A percentile compares a stretch with the other conserved stretches of the same genome.
Evolutionary conservation across 2,797 vertebrate genomes (phyloP).

Genomic region (Eidolon dupreanum): DNA sequence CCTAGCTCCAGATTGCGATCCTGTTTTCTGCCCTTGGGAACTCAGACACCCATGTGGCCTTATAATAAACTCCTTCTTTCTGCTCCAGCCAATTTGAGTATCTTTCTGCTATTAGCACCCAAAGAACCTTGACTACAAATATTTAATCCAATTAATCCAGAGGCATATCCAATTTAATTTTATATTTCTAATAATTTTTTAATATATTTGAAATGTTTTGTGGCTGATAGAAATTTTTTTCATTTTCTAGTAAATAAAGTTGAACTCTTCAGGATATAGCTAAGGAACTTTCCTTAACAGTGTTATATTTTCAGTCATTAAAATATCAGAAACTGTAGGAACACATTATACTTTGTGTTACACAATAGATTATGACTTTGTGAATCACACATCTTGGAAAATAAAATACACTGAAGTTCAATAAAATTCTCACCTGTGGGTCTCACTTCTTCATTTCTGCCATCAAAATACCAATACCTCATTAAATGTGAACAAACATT

Average conservation of each 20-base stretch:
- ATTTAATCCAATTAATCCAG: conserved; percentile 52
- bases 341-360: conserved; percentile 39
- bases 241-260: conserved; percentile 35
- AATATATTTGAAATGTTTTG: conserved; percentile 39
- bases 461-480: conserved; percentile 74
- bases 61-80: background rate
- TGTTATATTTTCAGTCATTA: conserved; percentile 39
- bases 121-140: conserved; percentile 21
- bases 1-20: background rate
- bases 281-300: conserved; percentile 16
- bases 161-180: conserved; percentile 42
- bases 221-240: background rate
- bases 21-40: background rate
- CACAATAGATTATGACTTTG: conserved; percentile 56
- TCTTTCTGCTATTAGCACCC: conserved; percentile 14
- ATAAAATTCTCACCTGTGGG: conserved; percentile 70
- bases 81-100: background rate
- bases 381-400: conserved; percentile 60
- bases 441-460: conserved; percentile 72
- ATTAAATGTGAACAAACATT: conserved; percentile 78
- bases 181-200: conserved; percentile 42
- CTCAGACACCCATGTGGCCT: background rate
- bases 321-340: conserved; percentile 46
- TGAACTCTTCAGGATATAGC: background rate
- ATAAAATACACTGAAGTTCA: conserved; percentile 65